These are phyloP conservation scores for Sphyrna mokarran DNA, from an alignment of 2,113 vertebrate species.

Conservation along the genomic window DNA sequence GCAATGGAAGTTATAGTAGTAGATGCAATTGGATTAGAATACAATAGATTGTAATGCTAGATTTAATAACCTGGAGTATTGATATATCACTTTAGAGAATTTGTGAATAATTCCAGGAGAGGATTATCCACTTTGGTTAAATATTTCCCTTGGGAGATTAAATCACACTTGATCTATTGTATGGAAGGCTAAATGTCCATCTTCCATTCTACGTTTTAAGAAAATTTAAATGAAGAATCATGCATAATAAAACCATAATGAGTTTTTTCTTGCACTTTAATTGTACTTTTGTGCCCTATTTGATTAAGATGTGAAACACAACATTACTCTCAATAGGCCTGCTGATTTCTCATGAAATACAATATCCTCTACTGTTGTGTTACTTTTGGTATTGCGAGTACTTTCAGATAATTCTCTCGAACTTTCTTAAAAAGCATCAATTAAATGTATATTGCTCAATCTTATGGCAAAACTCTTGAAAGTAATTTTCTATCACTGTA, in stretches of 20 bases:
- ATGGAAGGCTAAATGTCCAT: neutral
- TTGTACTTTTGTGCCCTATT: neutral
- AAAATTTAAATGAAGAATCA: neutral
- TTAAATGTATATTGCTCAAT: neutral
- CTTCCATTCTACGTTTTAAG: neutral
- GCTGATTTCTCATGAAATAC: neutral
- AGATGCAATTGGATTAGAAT: neutral
- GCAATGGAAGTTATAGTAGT: neutral
- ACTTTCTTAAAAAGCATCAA: neutral
- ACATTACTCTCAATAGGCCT: neutral
- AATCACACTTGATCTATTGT: neutral
- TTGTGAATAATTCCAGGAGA: neutral
- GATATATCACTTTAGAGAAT: conserved; percentile 28
- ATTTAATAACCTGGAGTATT: neutral
- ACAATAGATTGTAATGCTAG: conserved; percentile 4
- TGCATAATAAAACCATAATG: neutral
- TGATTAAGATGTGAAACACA: neutral
- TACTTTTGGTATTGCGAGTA: neutral
- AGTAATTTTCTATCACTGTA: neutral
- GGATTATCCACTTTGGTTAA: conserved; percentile 19
- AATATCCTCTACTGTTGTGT: neutral
- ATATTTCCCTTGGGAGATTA: neutral
- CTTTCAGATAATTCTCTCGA: neutral
- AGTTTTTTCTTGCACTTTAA: neutral
- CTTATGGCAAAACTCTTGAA: neutral